These are phyloP conservation scores for Aphidius gifuensis DNA, from an alignment of 1,140 invertebrate genomes.

Conservation along the genomic window DNA sequence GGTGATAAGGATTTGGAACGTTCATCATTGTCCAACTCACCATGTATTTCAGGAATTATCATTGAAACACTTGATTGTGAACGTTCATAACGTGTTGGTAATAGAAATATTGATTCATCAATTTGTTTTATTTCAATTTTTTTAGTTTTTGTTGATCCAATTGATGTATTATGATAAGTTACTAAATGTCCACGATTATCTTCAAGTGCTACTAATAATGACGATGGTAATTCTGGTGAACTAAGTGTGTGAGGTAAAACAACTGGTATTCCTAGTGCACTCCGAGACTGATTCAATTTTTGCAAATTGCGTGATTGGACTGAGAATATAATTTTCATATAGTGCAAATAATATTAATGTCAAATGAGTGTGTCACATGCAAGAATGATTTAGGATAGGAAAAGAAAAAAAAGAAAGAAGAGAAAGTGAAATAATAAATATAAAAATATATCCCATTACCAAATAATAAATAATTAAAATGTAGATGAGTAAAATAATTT, in stretches of 20 bases:
- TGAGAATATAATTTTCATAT: constrained; percentile 3
- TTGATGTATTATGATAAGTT: constrained; percentile 34
- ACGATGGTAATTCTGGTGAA: constrained; percentile 49
- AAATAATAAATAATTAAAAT: too few species aligned
- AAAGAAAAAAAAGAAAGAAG: constrained; percentile 16
- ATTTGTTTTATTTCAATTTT: constrained; percentile 8
- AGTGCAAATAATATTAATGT: constrained; percentile 11
- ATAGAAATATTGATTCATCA: background rate
- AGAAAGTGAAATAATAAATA: constrained; percentile 23
- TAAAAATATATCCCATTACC: background rate
- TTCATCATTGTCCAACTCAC: constrained; percentile 39
- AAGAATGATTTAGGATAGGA: background rate
- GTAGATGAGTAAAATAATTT: too few species aligned
- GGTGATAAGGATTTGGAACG: constrained; percentile 42
- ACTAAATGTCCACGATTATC: constrained; percentile 29
- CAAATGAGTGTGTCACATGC: background rate
- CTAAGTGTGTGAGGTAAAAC: constrained; percentile 45
- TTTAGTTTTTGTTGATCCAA: constrained; percentile 32
- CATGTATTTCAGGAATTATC: constrained; percentile 38
- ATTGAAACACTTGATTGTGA: constrained; percentile 44
- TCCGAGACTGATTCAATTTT: constrained; percentile 7
- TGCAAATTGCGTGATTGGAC: background rate
- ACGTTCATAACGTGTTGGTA: constrained; percentile 35
- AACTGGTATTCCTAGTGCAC: constrained; percentile 34
- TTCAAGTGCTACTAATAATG: constrained; percentile 29